phyloP scores from a whole-genome alignment of 2,113 vertebrate species.

The Bungarus multicinctus region DNA sequence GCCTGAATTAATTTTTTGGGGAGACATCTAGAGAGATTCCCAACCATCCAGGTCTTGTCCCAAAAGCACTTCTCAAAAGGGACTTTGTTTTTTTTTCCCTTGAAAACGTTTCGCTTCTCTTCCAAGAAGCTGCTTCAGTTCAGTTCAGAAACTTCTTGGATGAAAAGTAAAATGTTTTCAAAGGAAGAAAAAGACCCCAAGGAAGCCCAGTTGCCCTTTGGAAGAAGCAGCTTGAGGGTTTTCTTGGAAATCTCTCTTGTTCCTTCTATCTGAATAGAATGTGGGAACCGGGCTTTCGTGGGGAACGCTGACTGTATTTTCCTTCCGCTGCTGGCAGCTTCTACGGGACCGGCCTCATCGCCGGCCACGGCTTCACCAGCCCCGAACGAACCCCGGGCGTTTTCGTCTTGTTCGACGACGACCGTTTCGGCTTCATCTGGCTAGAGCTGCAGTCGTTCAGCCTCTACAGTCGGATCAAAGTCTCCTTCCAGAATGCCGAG shows the following conservation, averaged over 20 bases:
- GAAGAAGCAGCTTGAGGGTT: neutral
- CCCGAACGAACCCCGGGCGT: slow-evolving; percentile 91
- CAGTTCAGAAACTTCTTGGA: neutral
- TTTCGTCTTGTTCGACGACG: slow-evolving; percentile 90
- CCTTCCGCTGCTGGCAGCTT: slow-evolving; percentile 72
- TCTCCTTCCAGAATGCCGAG: slow-evolving; percentile 83
- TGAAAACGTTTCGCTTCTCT: neutral
- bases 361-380: slow-evolving; percentile 95
- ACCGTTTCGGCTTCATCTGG: slow-evolving; percentile 98
- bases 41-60: neutral
- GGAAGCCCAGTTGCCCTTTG: neutral
- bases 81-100: too few relatives aligned
- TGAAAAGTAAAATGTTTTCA: neutral
- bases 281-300: neutral
- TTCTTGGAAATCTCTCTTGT: neutral
- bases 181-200: neutral
- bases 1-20: neutral
- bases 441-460: slow-evolving; percentile 97
- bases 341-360: slow-evolving; percentile 93
- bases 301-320: fast-evolving
- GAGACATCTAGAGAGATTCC: too few relatives aligned
- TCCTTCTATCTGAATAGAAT: neutral
- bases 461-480: slow-evolving; percentile 92
- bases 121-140: too few relatives aligned
- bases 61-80: neutral